Conservation (phyloP, 2,797 vertebrate genomes). For the Babyrousa celebensis region DNA sequence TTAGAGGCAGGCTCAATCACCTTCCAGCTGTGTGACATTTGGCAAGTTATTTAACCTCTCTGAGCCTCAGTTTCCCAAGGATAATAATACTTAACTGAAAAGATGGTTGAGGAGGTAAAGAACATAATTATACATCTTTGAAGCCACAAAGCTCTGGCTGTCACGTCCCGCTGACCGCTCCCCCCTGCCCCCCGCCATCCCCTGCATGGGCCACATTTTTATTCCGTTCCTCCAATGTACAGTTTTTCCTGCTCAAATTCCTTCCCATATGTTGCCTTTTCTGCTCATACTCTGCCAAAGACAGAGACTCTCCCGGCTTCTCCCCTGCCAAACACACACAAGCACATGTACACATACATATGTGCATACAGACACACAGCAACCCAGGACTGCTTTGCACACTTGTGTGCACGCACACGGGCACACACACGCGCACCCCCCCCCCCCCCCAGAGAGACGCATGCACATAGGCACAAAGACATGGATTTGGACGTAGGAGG, state of each 20-base stretch:
- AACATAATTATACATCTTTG: not conserved
- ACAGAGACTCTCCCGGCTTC: not conserved
- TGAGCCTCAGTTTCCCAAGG: not conserved
- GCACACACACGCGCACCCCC: not conserved
- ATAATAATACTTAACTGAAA: not conserved
- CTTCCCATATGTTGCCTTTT: not conserved
- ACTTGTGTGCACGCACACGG: no score
- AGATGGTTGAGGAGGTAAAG: not conserved
- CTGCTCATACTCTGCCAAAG: not conserved
- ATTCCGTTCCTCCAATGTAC: not conserved
- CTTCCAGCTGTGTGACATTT: not conserved
- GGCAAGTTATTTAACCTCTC: not conserved
- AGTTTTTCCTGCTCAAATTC: not conserved
- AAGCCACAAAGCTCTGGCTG: no score
- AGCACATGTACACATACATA: fast-evolving
- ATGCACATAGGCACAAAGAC: not conserved
- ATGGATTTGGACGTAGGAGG: fast-evolving
- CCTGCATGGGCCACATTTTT: not conserved
- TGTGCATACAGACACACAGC: not conserved
- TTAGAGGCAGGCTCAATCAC: not conserved
- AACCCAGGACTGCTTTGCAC: no score
- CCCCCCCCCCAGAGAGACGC: not conserved
- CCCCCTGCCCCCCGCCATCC: no score
- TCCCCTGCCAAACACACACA: not conserved
- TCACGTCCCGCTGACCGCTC: not conserved